A percentile compares a stretch with the other conserved stretches of the same genome.
Evolutionary conservation across 2,113 vertebrate genomes (phyloP).

Genomic region (Meles meles): DNA sequence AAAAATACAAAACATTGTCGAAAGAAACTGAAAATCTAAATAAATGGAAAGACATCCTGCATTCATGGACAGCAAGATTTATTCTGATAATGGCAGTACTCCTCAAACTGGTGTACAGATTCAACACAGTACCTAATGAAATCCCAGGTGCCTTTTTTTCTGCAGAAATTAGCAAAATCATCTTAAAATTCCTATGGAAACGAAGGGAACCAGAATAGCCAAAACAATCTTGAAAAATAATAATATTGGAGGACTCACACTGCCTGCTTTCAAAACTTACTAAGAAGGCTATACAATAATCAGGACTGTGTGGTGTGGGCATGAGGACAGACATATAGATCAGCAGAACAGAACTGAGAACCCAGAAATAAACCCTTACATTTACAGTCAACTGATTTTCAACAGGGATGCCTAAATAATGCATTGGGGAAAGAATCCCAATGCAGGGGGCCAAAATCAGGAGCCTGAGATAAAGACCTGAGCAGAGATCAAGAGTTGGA

Average conservation of each 20-base stretch:
- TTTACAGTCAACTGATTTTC: not conserved
- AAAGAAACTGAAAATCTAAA: not conserved
- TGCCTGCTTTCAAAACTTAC: not conserved
- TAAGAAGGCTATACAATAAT: not conserved
- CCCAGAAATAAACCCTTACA: not conserved
- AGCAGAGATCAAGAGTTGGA: not conserved
- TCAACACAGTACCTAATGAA: not conserved
- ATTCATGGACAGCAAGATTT: not conserved
- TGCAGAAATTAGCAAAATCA: not conserved
- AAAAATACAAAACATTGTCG: not conserved
- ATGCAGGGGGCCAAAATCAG: not conserved
- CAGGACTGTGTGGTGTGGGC: not conserved
- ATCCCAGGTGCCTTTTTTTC: not conserved
- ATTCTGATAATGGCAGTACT: not conserved
- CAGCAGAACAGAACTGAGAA: not conserved
- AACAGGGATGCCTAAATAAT: not conserved
- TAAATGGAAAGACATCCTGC: not conserved
- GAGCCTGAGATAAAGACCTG: not conserved
- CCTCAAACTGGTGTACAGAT: not conserved
- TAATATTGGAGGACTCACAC: not conserved
- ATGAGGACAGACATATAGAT: not conserved
- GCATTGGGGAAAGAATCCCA: not conserved
- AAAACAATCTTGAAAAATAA: not conserved
- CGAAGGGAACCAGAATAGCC: not conserved
- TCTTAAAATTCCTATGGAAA: not conserved